phyloP scores from a whole-genome alignment of 2,113 vertebrate genomes.

The Cyanoliseus patagonus region DNA sequence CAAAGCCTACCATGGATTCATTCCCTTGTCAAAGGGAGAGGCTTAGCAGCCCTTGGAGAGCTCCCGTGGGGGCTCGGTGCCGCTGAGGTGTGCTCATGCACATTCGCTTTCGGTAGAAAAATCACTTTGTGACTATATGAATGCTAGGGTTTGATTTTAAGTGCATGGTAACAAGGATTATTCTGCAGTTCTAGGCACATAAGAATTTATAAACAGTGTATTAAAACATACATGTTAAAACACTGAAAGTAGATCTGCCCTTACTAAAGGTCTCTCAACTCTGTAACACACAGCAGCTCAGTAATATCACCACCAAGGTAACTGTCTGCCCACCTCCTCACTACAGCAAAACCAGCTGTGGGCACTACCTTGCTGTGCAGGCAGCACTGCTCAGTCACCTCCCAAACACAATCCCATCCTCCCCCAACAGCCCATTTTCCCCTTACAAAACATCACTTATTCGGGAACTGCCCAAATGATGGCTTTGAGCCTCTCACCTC shows the following conservation, averaged over 20 bases:
- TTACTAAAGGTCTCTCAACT: background rate
- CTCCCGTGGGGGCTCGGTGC: background rate
- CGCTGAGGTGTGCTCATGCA: background rate
- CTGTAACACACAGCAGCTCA: background rate
- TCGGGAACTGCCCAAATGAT: background rate
- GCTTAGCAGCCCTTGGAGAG: background rate
- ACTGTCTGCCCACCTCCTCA: background rate
- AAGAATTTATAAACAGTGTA: background rate
- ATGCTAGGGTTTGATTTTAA: background rate
- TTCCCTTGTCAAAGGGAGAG: background rate
- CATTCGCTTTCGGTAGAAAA: background rate
- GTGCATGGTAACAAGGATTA: background rate
- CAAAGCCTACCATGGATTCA: background rate
- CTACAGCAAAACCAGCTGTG: background rate
- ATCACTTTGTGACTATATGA: background rate
- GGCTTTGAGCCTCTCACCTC: background rate
- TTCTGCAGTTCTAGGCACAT: background rate
- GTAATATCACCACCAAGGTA: background rate
- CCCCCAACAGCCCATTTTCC: background rate
- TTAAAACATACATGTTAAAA: background rate
- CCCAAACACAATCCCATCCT: background rate
- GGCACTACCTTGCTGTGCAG: background rate
- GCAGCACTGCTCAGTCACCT: background rate
- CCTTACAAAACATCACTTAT: background rate
- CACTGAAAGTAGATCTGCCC: background rate